phyloP scores from a whole-genome alignment of 2,888 invertebrate species.

The Synergus umbraculus region DNA sequence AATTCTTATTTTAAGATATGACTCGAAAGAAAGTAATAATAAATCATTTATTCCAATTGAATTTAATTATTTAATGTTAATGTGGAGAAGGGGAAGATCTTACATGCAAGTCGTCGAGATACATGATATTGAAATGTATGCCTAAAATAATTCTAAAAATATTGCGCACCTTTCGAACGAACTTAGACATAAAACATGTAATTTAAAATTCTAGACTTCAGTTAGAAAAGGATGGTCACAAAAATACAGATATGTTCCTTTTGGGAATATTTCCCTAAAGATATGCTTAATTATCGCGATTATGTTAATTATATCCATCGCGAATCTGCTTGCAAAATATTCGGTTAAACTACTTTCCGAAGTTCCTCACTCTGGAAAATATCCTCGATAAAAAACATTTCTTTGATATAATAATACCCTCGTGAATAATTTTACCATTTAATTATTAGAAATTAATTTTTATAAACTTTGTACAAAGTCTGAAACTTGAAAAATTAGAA shows the following conservation, averaged over 20 bases:
- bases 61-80: neutral
- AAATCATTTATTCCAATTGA: neutral
- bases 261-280: constrained; percentile 41
- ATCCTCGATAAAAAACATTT: neutral
- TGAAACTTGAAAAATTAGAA: no score
- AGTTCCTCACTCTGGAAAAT: neutral
- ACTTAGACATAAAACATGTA: constrained; percentile 53
- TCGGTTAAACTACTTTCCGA: neutral
- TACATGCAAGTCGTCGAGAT: constrained; percentile 52
- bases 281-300: constrained; percentile 31
- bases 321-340: constrained; percentile 16
- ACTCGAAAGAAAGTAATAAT: neutral
- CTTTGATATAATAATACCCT: neutral
- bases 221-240: constrained; percentile 69
- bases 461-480: no score
- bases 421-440: neutral
- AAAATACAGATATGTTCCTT: constrained; percentile 72
- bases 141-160: constrained; percentile 56
- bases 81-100: constrained; percentile 9
- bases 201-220: constrained; percentile 54
- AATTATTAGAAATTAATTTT: neutral
- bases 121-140: constrained; percentile 45
- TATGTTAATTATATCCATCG: constrained; percentile 23
- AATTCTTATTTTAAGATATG: neutral
- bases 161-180: constrained; percentile 55